These are phyloP conservation scores for Oscheius onirici DNA, from an alignment of 2,888 invertebrate genomes.

Conservation along the genomic window DNA sequence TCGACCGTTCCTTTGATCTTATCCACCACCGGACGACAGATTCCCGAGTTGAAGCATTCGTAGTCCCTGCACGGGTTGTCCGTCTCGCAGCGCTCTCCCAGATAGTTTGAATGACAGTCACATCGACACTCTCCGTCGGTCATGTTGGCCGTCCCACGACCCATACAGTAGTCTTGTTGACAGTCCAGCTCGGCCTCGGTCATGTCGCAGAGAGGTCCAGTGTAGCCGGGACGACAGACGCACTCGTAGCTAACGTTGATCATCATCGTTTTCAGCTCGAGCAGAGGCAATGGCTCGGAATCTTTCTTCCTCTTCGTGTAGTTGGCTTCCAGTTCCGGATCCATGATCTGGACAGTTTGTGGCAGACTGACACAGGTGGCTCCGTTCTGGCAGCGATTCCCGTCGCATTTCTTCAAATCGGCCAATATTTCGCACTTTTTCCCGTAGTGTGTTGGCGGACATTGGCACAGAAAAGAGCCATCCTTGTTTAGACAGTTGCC, in stretches of 20 bases:
- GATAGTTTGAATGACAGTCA: slow-evolving; percentile 44
- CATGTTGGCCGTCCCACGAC: slow-evolving; percentile 36
- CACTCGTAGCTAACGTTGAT: slow-evolving; percentile 30
- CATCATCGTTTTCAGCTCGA: slow-evolving; percentile 16
- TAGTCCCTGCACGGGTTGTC: slow-evolving; percentile 30
- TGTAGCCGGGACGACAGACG: slow-evolving; percentile 39
- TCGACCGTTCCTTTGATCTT: slow-evolving; percentile 34
- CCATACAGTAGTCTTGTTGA: slow-evolving; percentile 42
- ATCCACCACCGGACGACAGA: slow-evolving; percentile 17
- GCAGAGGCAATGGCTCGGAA: neutral
- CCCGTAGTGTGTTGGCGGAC: slow-evolving; percentile 48
- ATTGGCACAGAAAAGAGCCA: slow-evolving; percentile 49
- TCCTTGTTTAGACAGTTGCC: slow-evolving; percentile 39
- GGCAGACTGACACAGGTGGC: slow-evolving; percentile 39
- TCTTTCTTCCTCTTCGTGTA: neutral
- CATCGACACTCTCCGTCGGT: slow-evolving; percentile 39
- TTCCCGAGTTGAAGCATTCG: slow-evolving; percentile 30
- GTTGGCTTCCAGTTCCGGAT: slow-evolving; percentile 4
- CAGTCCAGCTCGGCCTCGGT: slow-evolving; percentile 35
- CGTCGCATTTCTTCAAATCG: slow-evolving; percentile 43
- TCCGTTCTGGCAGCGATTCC: slow-evolving; percentile 41
- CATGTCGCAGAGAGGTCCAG: slow-evolving; percentile 44
- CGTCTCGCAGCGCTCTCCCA: slow-evolving; percentile 40
- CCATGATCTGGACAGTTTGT: slow-evolving; percentile 3
- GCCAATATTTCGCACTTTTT: slow-evolving; percentile 50